Evolutionary conservation across 2,797 vertebrate species (phyloP).

Genomic region (Ctenopoma kingsleyae): DNA sequence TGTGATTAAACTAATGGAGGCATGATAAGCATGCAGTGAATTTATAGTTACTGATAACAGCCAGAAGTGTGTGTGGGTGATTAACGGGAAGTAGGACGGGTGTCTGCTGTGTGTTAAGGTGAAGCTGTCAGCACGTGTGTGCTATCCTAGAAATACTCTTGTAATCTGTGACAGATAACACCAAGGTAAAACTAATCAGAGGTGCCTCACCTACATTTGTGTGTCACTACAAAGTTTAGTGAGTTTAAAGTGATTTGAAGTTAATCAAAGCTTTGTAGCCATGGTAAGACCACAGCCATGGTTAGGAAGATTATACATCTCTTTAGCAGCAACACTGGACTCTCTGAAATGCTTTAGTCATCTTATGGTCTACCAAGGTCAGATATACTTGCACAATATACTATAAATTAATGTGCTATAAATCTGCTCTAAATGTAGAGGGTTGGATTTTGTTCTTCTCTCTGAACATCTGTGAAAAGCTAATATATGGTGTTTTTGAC

Average conservation of each 20-base stretch:
- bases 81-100: neutral
- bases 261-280: neutral
- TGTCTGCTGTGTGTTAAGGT: neutral
- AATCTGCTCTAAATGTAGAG: neutral
- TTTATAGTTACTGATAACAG: neutral
- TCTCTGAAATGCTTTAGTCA: neutral
- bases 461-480: neutral
- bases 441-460: neutral
- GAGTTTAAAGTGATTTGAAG: no score
- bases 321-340: neutral
- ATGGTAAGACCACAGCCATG: neutral
- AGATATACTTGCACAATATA: neutral
- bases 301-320: no score
- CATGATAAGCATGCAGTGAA: neutral
- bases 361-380: neutral
- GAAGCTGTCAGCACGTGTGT: conserved; percentile 10
- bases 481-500: neutral
- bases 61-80: neutral
- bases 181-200: conserved; percentile 4
- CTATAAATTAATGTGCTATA: no score
- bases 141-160: neutral
- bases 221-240: neutral
- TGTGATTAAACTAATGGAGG: neutral
- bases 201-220: neutral
- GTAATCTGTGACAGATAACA: conserved; percentile 22